Evolutionary conservation across 2,888 invertebrate genomes (phyloP), one percentile per base, ranked within the genome.

Genomic region (Ectemnius lituratus): DNA sequence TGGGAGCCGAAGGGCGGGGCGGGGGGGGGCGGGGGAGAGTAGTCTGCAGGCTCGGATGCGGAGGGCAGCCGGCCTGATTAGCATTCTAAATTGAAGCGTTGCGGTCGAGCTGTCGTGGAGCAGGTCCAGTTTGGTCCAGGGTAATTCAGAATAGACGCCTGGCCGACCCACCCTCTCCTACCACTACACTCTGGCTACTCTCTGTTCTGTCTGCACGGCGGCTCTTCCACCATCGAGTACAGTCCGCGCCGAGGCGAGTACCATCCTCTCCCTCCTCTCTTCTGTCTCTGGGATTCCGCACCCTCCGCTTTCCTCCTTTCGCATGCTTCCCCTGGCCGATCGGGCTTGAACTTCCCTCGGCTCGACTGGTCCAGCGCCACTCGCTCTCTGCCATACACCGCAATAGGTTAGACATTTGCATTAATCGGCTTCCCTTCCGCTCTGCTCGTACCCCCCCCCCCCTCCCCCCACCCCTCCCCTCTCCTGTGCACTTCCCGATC

Each of bases 41-140:
- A 37, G 37, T 37, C 37, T 37, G 37, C 37, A 63, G 70, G 68
- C 6, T 23, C 4, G 68, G 37, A 62, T 61, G 67, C 4, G 68
- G 46, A 62, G 63, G 67, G 75, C 68, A 69, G 77, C 73, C 64
- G 69, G 82, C 82, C 89, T 89, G 89, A 90, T 90, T 90, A 90
- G 90, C 90, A 90, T 90, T 90, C 88, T 89, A 89, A 89, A 90
- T 90, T 89, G 90, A 89, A 89, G 89, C 90, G 88, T 86, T 89
- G 89, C 85, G 89, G 90, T 88, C 83, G 82, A 86, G 84, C 83
- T 82, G 81, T 82, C 79, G 84, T 80, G 82, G 83, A 82, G 78
- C 83, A 83, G 81, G 83, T 84, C 81, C 85, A 80, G 85, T 86
- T 87, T 83, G 83, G 85, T 83, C 83, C 79, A 68, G 82, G 85